Evolutionary conservation across 1,140 invertebrate species (phyloP).

Genomic region (Antheraea mylitta): DNA sequence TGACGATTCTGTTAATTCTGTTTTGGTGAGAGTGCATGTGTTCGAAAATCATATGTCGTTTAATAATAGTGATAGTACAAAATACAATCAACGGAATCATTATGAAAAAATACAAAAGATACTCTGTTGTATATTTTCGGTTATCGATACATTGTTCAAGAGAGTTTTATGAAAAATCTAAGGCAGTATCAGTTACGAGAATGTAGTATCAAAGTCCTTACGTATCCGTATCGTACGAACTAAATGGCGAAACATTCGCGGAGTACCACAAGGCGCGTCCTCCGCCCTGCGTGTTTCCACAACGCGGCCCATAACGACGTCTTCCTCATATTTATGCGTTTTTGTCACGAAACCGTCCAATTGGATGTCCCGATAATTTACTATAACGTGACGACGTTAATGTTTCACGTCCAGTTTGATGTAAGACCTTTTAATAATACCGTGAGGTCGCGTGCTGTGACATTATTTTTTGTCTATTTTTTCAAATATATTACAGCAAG

Average conservation of each 20-base stretch:
- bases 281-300: slow-evolving; percentile 46
- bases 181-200: too few relatives aligned
- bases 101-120: too few relatives aligned
- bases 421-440: slow-evolving; percentile 47
- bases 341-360: slow-evolving; percentile 65
- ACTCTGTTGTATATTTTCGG: too few relatives aligned
- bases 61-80: too few relatives aligned
- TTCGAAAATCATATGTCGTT: too few relatives aligned
- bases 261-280: slow-evolving; percentile 12
- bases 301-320: slow-evolving; percentile 38
- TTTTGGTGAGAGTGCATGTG: too few relatives aligned
- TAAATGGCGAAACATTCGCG: neutral
- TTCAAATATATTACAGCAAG: too few relatives aligned
- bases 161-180: neutral
- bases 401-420: slow-evolving; percentile 30
- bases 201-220: neutral
- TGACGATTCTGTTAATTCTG: too few relatives aligned
- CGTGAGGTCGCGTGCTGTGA: slow-evolving; percentile 42
- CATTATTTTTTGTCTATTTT: slow-evolving; percentile 32
- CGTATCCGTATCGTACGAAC: neutral
- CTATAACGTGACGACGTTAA: slow-evolving; percentile 54
- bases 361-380: slow-evolving; percentile 67
- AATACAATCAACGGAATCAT: too few relatives aligned
- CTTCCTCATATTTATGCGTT: slow-evolving; percentile 54
- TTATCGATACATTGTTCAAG: neutral